Percentiles rank a stretch among this genome's conserved stretches.
Evolutionary conservation across 1,140 invertebrate species (phyloP).

Genomic region (Drosophila pachea): DNA sequence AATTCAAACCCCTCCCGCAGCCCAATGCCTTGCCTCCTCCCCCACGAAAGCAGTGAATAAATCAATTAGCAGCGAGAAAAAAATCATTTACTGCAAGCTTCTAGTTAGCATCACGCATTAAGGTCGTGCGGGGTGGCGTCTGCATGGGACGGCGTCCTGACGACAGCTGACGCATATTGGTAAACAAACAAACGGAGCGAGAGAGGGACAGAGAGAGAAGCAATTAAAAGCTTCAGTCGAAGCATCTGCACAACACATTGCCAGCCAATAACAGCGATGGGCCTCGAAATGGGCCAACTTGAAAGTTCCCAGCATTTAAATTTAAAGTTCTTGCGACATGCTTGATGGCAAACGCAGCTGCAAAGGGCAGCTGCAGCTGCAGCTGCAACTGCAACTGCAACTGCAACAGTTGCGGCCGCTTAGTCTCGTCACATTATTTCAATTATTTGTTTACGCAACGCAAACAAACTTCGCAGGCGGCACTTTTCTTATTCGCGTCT

Average conservation of each 20-base stretch:
- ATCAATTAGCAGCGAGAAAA: slow-evolving; percentile 68
- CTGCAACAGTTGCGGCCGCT: slow-evolving; percentile 9
- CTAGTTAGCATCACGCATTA: slow-evolving; percentile 21
- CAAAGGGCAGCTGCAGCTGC: slow-evolving; percentile 44
- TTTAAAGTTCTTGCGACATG: slow-evolving; percentile 14
- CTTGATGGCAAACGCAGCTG: slow-evolving; percentile 64
- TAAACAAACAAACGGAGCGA: slow-evolving; percentile 49
- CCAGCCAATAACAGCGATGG: slow-evolving; percentile 18
- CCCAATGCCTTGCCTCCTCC: neutral
- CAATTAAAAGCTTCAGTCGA: slow-evolving; percentile 67
- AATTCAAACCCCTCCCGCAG: slow-evolving; percentile 40
- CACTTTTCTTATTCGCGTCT: slow-evolving; percentile 45
- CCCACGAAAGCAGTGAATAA: slow-evolving; percentile 57
- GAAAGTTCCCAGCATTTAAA: slow-evolving; percentile 27
- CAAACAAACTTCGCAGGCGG: slow-evolving; percentile 67
- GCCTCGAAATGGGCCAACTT: slow-evolving; percentile 28
- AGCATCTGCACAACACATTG: slow-evolving; percentile 67
- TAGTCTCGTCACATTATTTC: slow-evolving; percentile 63
- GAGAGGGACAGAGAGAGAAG: slow-evolving; percentile 14
- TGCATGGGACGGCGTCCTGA: slow-evolving; percentile 4
- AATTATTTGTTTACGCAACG: slow-evolving; percentile 75
- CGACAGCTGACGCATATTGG: slow-evolving; percentile 68
- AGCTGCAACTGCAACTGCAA: slow-evolving; percentile 25
- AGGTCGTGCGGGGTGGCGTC: slow-evolving; percentile 21
- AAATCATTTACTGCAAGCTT: slow-evolving; percentile 30